Evolutionary conservation across 2,888 invertebrate genomes (phyloP).

Genomic region (Diploptera punctata): DNA sequence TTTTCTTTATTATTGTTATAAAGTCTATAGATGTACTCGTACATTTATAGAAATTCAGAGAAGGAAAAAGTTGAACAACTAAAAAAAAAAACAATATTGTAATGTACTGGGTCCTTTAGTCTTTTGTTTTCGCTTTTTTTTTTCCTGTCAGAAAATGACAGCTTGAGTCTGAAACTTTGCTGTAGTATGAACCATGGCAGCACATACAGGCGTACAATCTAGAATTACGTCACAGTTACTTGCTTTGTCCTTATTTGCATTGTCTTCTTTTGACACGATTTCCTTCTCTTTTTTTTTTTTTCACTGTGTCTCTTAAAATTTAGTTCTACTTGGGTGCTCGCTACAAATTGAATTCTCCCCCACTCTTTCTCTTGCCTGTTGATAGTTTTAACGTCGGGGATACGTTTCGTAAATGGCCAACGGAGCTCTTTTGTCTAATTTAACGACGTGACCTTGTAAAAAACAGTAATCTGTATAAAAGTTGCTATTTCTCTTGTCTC

Average conservation of each 20-base stretch:
- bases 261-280: conserved; percentile 8
- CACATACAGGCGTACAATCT: no score
- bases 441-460: no score
- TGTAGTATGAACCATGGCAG: background rate
- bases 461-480: no score
- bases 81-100: conserved; percentile 8
- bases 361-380: background rate
- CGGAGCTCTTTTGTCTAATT: no score
- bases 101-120: background rate
- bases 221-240: background rate
- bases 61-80: background rate
- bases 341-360: background rate
- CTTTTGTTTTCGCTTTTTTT: background rate
- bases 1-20: no score
- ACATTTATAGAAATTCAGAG: background rate
- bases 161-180: background rate
- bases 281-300: conserved; percentile 3
- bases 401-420: background rate
- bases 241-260: background rate
- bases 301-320: conserved; percentile 1
- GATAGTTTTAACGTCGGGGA: background rate
- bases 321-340: background rate
- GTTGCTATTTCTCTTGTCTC: no score
- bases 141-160: conserved; percentile 1
- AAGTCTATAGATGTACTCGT: background rate